A percentile compares a stretch with the other conserved stretches of the same genome.
These are phyloP conservation scores for Acrobasis suavella DNA, from an alignment of 2,888 invertebrate species.

Conservation along the genomic window DNA sequence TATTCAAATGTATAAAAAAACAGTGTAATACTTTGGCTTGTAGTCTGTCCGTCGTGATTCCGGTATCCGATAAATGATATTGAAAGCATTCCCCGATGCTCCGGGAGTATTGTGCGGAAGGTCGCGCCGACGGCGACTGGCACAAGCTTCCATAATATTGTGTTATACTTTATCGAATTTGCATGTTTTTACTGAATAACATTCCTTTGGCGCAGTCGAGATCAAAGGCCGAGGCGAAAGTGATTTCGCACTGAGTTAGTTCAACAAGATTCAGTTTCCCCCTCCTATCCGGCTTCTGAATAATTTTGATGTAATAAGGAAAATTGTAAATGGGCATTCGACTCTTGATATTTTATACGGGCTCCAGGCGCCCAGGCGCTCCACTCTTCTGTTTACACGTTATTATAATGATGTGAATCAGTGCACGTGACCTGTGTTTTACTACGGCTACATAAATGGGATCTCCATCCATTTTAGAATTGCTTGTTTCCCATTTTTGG, in stretches of 20 bases:
- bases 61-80: constrained; percentile 55
- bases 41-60: constrained; percentile 23
- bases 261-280: constrained; percentile 78
- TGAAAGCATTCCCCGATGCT: constrained; percentile 52
- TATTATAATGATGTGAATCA: constrained; percentile 45
- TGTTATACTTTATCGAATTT: constrained; percentile 83
- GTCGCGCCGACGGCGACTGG: constrained; percentile 38
- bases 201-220: constrained; percentile 80
- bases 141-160: constrained; percentile 75
- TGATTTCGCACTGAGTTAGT: constrained; percentile 82
- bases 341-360: constrained; percentile 55
- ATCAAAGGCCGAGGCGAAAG: constrained; percentile 79
- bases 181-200: constrained; percentile 83
- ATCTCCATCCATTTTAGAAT: constrained; percentile 5
- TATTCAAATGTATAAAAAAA: background rate
- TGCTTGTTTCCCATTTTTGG: constrained; percentile 8
- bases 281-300: constrained; percentile 69
- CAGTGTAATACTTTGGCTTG: background rate
- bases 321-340: constrained; percentile 75
- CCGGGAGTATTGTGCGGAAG: constrained; percentile 51
- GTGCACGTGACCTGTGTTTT: constrained; percentile 36
- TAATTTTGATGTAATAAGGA: constrained; percentile 78
- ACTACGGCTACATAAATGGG: constrained; percentile 14
- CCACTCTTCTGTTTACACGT: constrained; percentile 34
- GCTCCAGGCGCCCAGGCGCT: constrained; percentile 26